phyloP scores from a whole-genome alignment of 2,113 vertebrate species.

The Microcebus jonahi region DNA sequence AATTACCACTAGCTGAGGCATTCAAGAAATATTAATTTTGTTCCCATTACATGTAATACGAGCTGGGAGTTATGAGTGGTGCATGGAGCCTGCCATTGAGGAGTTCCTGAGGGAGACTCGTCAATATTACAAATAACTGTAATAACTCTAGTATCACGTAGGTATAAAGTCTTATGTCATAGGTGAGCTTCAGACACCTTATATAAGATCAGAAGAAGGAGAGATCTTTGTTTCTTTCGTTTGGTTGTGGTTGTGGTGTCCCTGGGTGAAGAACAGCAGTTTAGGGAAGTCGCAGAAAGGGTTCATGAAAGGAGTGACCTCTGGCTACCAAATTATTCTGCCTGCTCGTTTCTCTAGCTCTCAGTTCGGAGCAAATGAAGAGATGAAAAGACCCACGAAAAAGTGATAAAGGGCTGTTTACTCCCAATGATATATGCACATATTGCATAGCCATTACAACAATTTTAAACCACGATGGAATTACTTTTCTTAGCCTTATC shows the following conservation, averaged over 20 bases:
- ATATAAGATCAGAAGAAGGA: not conserved
- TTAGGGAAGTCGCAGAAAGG: not conserved
- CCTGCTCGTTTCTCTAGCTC: not conserved
- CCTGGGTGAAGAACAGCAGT: not conserved
- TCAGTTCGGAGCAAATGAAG: not conserved
- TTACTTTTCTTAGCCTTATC: slow-evolving; percentile 23
- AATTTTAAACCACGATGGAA: slow-evolving; percentile 6
- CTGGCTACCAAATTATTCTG: not conserved
- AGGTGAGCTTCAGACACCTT: not conserved
- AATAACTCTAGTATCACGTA: not conserved
- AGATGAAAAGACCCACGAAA: not conserved
- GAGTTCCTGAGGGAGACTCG: not conserved
- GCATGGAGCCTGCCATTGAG: not conserved
- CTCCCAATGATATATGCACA: not conserved
- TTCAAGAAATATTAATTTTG: not conserved
- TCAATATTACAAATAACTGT: not conserved
- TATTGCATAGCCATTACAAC: not conserved
- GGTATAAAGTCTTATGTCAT: not conserved
- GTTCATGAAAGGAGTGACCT: not conserved
- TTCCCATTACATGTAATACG: not conserved
- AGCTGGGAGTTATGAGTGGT: not conserved
- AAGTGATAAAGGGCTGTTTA: not conserved
- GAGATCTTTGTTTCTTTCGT: not conserved
- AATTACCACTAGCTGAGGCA: not conserved
- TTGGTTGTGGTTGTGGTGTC: not conserved